A percentile compares a stretch with the other conserved stretches of the same genome.
Evolutionary conservation across 2,113 vertebrate genomes (phyloP).

Genomic region (Seriola rivoliana): DNA sequence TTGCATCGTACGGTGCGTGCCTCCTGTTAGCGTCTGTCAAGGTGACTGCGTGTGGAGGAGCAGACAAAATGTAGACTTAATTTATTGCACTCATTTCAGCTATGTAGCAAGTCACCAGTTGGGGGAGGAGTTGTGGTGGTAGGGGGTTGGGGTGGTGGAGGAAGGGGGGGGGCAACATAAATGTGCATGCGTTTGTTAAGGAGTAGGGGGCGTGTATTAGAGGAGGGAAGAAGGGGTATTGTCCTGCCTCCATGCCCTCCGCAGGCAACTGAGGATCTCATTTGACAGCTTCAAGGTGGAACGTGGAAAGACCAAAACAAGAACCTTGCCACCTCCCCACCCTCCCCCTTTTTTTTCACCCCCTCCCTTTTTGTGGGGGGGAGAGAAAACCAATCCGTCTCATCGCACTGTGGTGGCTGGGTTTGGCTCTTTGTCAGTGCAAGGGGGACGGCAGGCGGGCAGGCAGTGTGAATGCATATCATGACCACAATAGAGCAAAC

Average conservation of each 20-base stretch:
- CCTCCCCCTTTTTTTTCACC: constrained; percentile 57
- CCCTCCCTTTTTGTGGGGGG: constrained; percentile 41
- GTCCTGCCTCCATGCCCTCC: constrained; percentile 81
- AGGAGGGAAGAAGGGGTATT: constrained; percentile 74
- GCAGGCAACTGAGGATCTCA: constrained; percentile 84
- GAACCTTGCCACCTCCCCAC: constrained; percentile 37
- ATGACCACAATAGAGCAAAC: constrained; percentile 94
- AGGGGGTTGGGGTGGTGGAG: neutral
- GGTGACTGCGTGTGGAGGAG: constrained; percentile 58
- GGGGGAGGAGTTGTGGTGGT: constrained; percentile 37
- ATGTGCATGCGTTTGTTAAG: constrained; percentile 68
- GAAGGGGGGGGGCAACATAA: constrained; percentile 14
- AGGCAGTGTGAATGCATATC: constrained; percentile 88
- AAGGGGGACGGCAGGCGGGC: constrained; percentile 68
- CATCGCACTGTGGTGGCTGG: constrained; percentile 88
- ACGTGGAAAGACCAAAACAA: constrained; percentile 91
- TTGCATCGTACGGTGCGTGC: constrained; percentile 12
- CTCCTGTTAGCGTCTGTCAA: constrained; percentile 42
- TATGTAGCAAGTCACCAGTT: constrained; percentile 61
- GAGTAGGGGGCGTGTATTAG: constrained; percentile 70
- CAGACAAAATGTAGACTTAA: constrained; percentile 23
- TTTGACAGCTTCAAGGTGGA: constrained; percentile 89
- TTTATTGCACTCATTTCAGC: constrained; percentile 52
- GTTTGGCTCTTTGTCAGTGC: constrained; percentile 91
- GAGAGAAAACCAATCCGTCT: constrained; percentile 80